Evolutionary conservation across 2,797 vertebrate species (phyloP).

Genomic region (Onychomys arenicola): DNA sequence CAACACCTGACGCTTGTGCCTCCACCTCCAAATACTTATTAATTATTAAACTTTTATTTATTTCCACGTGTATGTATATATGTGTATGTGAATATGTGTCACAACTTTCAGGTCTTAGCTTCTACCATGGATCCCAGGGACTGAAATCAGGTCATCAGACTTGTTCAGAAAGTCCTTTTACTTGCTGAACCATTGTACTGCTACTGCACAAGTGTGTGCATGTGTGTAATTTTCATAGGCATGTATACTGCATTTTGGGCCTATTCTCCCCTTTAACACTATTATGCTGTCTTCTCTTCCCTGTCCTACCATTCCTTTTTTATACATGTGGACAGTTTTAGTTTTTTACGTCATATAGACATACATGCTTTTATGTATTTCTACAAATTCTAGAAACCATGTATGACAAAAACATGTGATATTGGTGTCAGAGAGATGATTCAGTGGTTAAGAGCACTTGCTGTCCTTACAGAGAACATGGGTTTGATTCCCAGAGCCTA

Average conservation of each 20-base stretch:
- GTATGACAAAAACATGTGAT: neutral
- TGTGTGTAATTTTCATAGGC: neutral
- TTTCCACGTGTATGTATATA: neutral
- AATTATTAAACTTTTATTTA: neutral
- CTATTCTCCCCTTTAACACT: neutral
- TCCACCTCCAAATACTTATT: neutral
- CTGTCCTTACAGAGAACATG: neutral
- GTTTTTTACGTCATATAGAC: neutral
- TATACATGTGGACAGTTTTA: neutral
- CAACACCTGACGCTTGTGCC: neutral
- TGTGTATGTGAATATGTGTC: neutral
- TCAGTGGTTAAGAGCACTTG: neutral
- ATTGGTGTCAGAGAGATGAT: neutral
- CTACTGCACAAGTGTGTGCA: neutral
- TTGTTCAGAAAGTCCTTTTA: neutral
- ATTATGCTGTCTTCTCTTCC: neutral
- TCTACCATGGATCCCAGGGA: neutral
- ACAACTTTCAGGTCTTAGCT: neutral
- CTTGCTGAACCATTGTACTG: neutral
- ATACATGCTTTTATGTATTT: neutral
- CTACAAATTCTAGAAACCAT: neutral
- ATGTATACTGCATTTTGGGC: too few relatives aligned
- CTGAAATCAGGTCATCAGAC: neutral
- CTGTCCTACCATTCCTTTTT: neutral
- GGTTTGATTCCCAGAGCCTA: neutral